These are phyloP conservation scores for Phytoseiulus persimilis DNA, from an alignment of 2,888 invertebrate genomes.

Conservation along the genomic window DNA sequence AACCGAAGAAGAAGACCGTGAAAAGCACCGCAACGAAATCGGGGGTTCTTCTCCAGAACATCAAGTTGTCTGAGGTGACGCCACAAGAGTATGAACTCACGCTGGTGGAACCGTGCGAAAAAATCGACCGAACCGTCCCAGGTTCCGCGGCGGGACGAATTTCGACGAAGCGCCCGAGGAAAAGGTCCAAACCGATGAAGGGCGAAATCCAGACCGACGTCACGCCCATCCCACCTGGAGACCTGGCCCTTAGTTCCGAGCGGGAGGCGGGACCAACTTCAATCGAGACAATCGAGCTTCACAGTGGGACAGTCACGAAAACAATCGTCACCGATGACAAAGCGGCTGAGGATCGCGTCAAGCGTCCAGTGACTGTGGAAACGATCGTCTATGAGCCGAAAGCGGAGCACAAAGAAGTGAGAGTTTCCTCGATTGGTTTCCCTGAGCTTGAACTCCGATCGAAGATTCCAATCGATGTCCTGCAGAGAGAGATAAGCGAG, in stretches of 20 bases:
- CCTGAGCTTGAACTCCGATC: constrained; percentile 18
- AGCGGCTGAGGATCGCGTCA: neutral
- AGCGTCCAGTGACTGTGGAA: neutral
- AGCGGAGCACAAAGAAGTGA: neutral
- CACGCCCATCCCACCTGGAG: neutral
- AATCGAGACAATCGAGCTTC: neutral
- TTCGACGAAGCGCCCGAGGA: no score
- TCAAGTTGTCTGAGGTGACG: neutral
- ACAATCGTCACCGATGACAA: neutral
- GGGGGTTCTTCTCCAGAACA: neutral
- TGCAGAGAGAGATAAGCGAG: neutral
- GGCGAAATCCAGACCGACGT: no score
- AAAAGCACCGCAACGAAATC: neutral
- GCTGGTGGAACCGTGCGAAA: neutral
- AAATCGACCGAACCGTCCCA: neutral
- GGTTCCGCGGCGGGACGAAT: no score
- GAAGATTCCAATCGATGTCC: neutral
- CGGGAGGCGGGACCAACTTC: no score
- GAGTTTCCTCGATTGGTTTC: constrained; percentile 8
- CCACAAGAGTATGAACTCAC: neutral
- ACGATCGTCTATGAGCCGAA: neutral
- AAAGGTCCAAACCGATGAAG: no score
- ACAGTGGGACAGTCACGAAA: neutral
- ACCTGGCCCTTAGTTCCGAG: neutral
- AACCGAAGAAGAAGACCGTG: neutral